phyloP scores from a whole-genome alignment of 2,797 vertebrate genomes.

The Coregonus sp. region DNA sequence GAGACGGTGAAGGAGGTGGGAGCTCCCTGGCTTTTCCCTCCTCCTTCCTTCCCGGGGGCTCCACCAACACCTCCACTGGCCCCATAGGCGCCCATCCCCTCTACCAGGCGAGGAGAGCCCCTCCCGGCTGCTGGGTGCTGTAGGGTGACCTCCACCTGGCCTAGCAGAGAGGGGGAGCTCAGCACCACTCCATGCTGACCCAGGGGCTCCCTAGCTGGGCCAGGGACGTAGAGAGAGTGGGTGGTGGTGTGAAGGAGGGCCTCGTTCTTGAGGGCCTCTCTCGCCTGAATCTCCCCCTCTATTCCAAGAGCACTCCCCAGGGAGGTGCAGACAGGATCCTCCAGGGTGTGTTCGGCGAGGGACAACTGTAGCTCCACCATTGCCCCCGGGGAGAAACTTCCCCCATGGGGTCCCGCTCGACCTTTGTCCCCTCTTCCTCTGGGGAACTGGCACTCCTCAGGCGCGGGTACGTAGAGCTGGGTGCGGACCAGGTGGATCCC shows the following conservation, averaged over 20 bases:
- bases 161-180: too few relatives aligned
- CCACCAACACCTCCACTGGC: constrained; percentile 67
- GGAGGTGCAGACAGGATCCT: constrained; percentile 56
- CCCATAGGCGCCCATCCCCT: constrained; percentile 57
- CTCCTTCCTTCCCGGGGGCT: constrained; percentile 83
- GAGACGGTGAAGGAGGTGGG: constrained; percentile 85
- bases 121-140: constrained; percentile 61
- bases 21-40: constrained; percentile 80
- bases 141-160: constrained; percentile 78
- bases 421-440: constrained; percentile 36
- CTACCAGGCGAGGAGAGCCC: constrained; percentile 66
- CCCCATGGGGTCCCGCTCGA: constrained; percentile 41
- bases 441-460: constrained; percentile 54
- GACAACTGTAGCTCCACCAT: constrained; percentile 87
- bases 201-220: constrained; percentile 71
- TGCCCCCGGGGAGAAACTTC: constrained; percentile 67
- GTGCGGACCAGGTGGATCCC: constrained; percentile 53
- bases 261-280: constrained; percentile 26
- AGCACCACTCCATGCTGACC: constrained; percentile 66
- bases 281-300: constrained; percentile 55
- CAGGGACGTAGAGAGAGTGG: constrained; percentile 68
- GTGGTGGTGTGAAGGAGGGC: constrained; percentile 35
- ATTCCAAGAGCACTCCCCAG: constrained; percentile 65
- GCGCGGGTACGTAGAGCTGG: constrained; percentile 54
- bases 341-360: constrained; percentile 72